Percentiles rank a stretch among this genome's conserved stretches.
These are phyloP conservation scores for Pantherophis vulpinus DNA, from an alignment of 2,797 vertebrate genomes.

Conservation along the genomic window DNA sequence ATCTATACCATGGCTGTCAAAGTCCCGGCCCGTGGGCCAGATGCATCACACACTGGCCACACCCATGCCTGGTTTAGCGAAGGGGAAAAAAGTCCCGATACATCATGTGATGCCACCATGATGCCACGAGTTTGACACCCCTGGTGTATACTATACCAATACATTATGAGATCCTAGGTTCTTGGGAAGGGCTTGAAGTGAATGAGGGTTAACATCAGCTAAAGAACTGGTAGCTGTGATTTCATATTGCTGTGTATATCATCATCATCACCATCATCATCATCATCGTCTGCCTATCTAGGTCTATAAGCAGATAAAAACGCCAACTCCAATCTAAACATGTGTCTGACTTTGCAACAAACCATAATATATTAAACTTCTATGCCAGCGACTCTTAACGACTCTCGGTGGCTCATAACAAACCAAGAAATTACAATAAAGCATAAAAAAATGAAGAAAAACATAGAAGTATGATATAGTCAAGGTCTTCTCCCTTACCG, in stretches of 20 bases:
- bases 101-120: accelerated
- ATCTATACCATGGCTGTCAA: not conserved
- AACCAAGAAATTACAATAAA: not conserved
- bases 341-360: not conserved
- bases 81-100: no score
- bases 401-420: not conserved
- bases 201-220: not conserved
- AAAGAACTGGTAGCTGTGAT: not conserved
- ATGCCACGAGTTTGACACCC: no score
- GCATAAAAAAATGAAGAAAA: not conserved
- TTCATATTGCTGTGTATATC: not conserved
- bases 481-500: not conserved
- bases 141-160: not conserved
- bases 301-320: not conserved
- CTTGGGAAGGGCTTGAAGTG: not conserved
- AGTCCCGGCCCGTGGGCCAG: no score
- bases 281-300: not conserved
- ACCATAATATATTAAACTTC: not conserved
- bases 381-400: not conserved
- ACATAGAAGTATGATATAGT: no score
- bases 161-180: not conserved
- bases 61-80: no score
- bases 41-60: no score
- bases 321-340: not conserved
- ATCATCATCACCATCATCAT: not conserved